A percentile compares a stretch with the other conserved stretches of the same genome.
Conservation (phyloP, 2,888 invertebrate species). For the Parnassius mnemosyne region DNA sequence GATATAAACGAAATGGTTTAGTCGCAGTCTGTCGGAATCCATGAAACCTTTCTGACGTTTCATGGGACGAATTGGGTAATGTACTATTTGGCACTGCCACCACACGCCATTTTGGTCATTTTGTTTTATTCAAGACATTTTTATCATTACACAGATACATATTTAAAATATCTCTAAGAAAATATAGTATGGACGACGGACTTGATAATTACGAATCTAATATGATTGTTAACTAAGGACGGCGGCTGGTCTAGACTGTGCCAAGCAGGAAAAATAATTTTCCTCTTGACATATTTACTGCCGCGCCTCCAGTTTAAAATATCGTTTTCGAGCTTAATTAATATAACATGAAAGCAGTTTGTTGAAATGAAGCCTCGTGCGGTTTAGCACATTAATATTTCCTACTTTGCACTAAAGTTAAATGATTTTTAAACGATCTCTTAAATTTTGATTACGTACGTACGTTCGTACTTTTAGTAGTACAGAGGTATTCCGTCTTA, state of each 20-base stretch:
- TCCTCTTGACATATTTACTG: slow-evolving; percentile 51
- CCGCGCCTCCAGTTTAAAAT: slow-evolving; percentile 50
- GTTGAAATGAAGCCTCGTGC: slow-evolving; percentile 42
- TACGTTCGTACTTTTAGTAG: no score
- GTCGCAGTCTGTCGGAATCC: no score
- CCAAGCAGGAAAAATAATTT: slow-evolving; percentile 29
- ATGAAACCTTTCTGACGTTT: no score
- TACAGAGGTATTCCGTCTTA: no score
- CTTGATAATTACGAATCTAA: slow-evolving; percentile 2
- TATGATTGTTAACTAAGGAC: slow-evolving; percentile 29
- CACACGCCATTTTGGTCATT: no score
- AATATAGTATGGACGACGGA: not conserved
- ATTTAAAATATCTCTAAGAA: no score
- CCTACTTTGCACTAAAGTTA: slow-evolving; percentile 7
- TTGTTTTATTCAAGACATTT: no score
- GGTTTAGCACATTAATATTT: slow-evolving; percentile 22
- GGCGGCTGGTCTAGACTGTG: slow-evolving; percentile 10
- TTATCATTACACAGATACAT: no score
- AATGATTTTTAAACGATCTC: not conserved
- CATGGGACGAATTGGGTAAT: no score
- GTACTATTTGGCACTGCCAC: no score
- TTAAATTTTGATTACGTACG: no score
- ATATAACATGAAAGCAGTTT: slow-evolving; percentile 49
- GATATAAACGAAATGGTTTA: no score
- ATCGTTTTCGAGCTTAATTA: slow-evolving; percentile 60